A percentile compares a stretch with the other conserved stretches of the same genome.
Conservation (phyloP, 2,797 vertebrate species). For the Limosa lapponica region DNA sequence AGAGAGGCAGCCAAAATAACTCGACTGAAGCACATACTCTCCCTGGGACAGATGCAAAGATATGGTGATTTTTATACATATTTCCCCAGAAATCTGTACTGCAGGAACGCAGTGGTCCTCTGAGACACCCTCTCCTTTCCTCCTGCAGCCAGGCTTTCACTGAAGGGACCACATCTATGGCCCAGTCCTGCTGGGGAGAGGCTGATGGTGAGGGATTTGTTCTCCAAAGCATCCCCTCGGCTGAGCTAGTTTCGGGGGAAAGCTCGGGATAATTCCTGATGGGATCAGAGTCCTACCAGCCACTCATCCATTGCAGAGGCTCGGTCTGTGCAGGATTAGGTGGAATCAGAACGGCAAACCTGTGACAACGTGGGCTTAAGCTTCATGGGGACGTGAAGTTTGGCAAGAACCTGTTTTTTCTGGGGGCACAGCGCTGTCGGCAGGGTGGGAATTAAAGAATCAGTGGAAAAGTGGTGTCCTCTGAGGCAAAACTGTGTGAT, state of each 20-base stretch:
- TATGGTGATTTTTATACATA: rapidly evolving
- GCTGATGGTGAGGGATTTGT: rapidly evolving
- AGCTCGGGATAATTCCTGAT: neutral
- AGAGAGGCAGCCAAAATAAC: neutral
- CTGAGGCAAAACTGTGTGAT: neutral
- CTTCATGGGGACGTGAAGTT: rapidly evolving
- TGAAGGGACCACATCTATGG: neutral
- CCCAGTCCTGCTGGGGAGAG: no score
- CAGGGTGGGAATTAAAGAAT: neutral
- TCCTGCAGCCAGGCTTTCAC: neutral
- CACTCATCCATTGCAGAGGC: neutral
- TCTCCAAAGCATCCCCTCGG: neutral
- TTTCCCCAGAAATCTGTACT: neutral
- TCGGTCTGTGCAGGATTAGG: neutral
- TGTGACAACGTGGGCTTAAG: rapidly evolving
- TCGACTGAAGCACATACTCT: neutral
- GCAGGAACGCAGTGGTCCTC: neutral
- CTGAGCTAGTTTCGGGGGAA: neutral
- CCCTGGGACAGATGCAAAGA: neutral
- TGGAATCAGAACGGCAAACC: neutral
- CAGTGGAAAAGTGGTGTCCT: rapidly evolving
- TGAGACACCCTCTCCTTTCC: neutral
- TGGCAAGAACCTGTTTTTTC: neutral
- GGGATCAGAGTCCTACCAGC: neutral
- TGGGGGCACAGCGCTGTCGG: neutral